Conservation (phyloP, 2,113 vertebrate genomes). For the Melanotaenia duboulayi region DNA sequence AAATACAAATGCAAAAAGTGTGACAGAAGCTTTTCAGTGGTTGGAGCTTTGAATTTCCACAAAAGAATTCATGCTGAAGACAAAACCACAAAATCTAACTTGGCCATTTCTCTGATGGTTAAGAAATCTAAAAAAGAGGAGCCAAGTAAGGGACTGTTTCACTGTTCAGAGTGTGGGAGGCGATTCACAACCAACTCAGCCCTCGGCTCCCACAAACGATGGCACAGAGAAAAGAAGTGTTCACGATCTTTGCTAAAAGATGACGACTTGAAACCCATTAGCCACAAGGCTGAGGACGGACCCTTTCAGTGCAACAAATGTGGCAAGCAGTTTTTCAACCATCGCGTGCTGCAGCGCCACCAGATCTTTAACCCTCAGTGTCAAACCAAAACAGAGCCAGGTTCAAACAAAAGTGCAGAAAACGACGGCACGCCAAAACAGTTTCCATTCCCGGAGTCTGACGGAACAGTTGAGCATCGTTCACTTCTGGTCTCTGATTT, state of each 20-base stretch:
- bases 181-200: slow-evolving; percentile 79
- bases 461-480: slow-evolving; percentile 50
- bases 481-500: slow-evolving; percentile 56
- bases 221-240: slow-evolving; percentile 78
- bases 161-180: slow-evolving; percentile 81
- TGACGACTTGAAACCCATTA: slow-evolving; percentile 39
- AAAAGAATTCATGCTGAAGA: slow-evolving; percentile 74
- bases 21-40: slow-evolving; percentile 74
- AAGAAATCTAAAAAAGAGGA: slow-evolving; percentile 46
- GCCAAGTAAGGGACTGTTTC: slow-evolving; percentile 61
- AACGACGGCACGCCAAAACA: not conserved
- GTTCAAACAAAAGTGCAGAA: not conserved
- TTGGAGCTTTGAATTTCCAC: slow-evolving; percentile 81
- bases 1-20: slow-evolving; percentile 81
- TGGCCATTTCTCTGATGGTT: slow-evolving; percentile 16
- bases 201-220: slow-evolving; percentile 80
- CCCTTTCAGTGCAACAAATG: slow-evolving; percentile 76
- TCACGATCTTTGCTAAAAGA: slow-evolving; percentile 53
- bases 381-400: slow-evolving; percentile 33
- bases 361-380: slow-evolving; percentile 71
- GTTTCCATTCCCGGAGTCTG: slow-evolving; percentile 59
- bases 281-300: slow-evolving; percentile 50
- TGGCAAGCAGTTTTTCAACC: slow-evolving; percentile 78
- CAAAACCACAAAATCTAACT: slow-evolving; percentile 42
- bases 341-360: slow-evolving; percentile 76